These are phyloP conservation scores for Lamellibrachia luymesi DNA, from an alignment of 1,140 invertebrate species.

Conservation along the genomic window DNA sequence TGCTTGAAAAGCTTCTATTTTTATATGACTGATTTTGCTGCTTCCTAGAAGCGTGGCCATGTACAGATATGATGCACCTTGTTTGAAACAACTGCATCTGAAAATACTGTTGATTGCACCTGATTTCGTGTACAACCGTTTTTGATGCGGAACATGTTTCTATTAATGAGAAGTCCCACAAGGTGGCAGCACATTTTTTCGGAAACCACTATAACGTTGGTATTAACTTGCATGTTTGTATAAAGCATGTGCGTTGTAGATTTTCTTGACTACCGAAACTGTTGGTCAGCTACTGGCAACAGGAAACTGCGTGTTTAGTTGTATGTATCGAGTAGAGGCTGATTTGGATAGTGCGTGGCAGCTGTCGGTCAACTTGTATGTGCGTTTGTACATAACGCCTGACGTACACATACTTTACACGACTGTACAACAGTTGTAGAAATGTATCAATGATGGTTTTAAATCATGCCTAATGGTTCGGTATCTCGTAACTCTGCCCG, in stretches of 20 bases:
- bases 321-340: background rate
- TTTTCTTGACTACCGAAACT: background rate
- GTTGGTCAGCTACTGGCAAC: background rate
- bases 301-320: background rate
- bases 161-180: background rate
- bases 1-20: constrained; percentile 5
- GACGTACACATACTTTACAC: background rate
- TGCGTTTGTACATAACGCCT: background rate
- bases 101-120: background rate
- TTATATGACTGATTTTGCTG: constrained; percentile 1
- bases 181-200: background rate
- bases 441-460: background rate
- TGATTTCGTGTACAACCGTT: background rate
- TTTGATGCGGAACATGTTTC: background rate
- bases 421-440: background rate
- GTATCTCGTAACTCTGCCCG: background rate
- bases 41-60: background rate
- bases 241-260: background rate
- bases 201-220: background rate
- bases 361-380: background rate
- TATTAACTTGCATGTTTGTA: background rate
- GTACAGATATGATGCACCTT: background rate
- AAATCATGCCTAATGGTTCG: background rate
- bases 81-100: background rate
- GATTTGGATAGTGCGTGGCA: background rate